phyloP scores from a whole-genome alignment of 2,888 invertebrate genomes.

The Melinopterus prodromus region DNA sequence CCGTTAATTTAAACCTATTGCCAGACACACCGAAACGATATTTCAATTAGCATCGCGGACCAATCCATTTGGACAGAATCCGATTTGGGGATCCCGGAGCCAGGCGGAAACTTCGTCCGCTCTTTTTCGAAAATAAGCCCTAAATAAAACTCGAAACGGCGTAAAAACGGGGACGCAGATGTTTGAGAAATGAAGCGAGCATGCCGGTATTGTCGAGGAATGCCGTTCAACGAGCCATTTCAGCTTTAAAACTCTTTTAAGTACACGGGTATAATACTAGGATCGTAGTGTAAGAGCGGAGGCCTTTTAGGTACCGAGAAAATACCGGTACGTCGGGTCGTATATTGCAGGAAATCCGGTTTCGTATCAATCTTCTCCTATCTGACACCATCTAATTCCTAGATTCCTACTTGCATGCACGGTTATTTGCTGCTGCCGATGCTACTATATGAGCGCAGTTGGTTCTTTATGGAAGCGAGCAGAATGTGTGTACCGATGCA shows the following conservation, averaged over 20 bases:
- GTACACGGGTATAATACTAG: background rate
- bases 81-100: background rate
- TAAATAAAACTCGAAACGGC: background rate
- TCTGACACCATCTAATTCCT: slow-evolving; percentile 30
- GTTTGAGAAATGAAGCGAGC: background rate
- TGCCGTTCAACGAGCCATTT: background rate
- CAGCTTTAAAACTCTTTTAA: background rate
- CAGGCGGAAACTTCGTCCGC: background rate
- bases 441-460: slow-evolving; percentile 4
- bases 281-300: background rate
- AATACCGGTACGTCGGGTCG: background rate
- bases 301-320: background rate
- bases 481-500: background rate
- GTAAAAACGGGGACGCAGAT: slow-evolving; percentile 6
- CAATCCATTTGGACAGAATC: background rate
- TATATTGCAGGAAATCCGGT: slow-evolving; percentile 9
- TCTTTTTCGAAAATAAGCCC: background rate
- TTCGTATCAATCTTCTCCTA: slow-evolving; percentile 40
- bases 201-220: slow-evolving; percentile 5
- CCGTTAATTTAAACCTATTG: slow-evolving; percentile 4
- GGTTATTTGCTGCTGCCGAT: slow-evolving; percentile 8
- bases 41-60: slow-evolving; percentile 4
- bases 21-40: background rate
- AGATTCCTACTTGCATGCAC: slow-evolving; percentile 12
- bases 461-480: background rate